Percentiles rank a stretch among this genome's conserved stretches.
Evolutionary conservation across 2,797 vertebrate genomes (phyloP).

Genomic region (Enteromius anoplus): DNA sequence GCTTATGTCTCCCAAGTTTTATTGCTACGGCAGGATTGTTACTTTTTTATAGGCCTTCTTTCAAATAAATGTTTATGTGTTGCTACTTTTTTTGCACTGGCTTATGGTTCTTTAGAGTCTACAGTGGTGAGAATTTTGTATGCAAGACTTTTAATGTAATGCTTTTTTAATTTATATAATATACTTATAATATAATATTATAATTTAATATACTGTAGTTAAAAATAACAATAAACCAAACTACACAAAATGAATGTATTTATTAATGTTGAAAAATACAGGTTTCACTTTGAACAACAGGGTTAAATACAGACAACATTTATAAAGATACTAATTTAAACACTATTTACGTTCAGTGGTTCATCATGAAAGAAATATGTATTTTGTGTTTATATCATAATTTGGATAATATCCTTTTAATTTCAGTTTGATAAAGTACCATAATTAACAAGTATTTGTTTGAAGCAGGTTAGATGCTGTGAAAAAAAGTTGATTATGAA

Average conservation of each 20-base stretch:
- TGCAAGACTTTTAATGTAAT: not conserved
- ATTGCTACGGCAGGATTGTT: not conserved
- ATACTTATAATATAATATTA: not conserved
- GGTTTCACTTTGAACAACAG: not conserved
- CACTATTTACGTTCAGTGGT: not conserved
- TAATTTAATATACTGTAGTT: not conserved
- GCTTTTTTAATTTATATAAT: not conserved
- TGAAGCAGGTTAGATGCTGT: not conserved
- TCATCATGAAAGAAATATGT: not conserved
- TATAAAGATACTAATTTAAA: not conserved
- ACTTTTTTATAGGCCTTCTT: not conserved
- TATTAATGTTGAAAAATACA: not conserved
- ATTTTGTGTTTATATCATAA: not conserved
- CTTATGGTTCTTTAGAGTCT: not conserved
- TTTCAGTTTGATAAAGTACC: too few species aligned
- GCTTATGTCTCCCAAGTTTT: not conserved
- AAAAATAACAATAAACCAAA: not conserved
- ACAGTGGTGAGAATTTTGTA: not conserved
- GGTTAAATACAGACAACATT: not conserved
- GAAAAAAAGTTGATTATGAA: not conserved
- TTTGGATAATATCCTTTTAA: too few species aligned
- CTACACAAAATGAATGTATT: not conserved
- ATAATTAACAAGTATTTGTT: not conserved
- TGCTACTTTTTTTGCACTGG: not conserved
- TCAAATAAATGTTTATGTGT: not conserved